Evolutionary conservation across 2,797 vertebrate species (phyloP).

Genomic region (Mareca penelope): DNA sequence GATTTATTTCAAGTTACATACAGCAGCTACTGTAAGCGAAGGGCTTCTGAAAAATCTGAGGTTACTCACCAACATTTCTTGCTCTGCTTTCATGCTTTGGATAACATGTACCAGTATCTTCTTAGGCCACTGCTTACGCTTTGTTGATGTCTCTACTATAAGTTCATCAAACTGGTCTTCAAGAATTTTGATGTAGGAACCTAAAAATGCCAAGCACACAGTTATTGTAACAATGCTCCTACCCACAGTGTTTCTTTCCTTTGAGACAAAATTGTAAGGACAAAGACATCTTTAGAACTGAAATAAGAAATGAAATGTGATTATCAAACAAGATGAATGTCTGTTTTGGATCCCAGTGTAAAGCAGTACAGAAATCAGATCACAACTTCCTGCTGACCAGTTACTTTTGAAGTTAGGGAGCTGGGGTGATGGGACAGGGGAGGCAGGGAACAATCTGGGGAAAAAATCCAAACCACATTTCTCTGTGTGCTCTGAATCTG

Average conservation of each 20-base stretch:
- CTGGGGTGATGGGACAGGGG: fast-evolving
- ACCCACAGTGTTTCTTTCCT: neutral
- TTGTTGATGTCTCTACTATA: slow-evolving; percentile 83
- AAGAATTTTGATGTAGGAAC: slow-evolving; percentile 75
- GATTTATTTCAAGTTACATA: neutral
- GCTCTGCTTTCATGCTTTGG: slow-evolving; percentile 83
- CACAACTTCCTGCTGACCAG: neutral
- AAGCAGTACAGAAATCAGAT: neutral
- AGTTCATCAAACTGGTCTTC: slow-evolving; percentile 88
- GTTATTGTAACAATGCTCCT: neutral
- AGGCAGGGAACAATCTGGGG: neutral
- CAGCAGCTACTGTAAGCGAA: neutral
- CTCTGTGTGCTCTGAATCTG: neutral
- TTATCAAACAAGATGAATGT: neutral
- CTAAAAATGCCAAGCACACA: slow-evolving; percentile 59
- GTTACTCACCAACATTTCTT: slow-evolving; percentile 86
- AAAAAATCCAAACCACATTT: fast-evolving
- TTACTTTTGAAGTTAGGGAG: neutral
- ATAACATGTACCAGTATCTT: slow-evolving; percentile 85
- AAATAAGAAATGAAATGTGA: neutral
- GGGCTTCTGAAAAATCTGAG: neutral
- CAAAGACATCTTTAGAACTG: neutral
- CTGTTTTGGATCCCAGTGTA: neutral
- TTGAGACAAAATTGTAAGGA: neutral
- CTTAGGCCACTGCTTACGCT: slow-evolving; percentile 85